A percentile compares a stretch with the other conserved stretches of the same genome.
phyloP scores from a whole-genome alignment of 2,888 invertebrate species.

The Sarcophaga carnaria region DNA sequence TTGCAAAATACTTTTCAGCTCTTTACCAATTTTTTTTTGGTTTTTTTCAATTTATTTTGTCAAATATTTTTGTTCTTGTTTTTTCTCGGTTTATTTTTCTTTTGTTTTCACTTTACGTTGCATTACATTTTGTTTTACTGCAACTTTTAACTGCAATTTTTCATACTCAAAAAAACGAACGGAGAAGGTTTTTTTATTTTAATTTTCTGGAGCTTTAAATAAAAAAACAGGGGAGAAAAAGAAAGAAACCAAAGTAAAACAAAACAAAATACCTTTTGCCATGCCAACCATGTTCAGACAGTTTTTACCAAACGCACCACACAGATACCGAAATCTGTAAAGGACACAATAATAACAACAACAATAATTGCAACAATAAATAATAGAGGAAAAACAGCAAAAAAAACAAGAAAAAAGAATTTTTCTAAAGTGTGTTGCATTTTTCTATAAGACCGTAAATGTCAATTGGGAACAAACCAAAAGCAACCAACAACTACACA shows the following conservation, averaged over 20 bases:
- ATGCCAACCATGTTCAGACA: conserved; percentile 1
- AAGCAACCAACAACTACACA: conserved; percentile 19
- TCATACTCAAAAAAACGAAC: conserved; percentile 15
- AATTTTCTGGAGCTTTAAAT: conserved; percentile 4
- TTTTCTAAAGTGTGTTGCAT: conserved; percentile 62
- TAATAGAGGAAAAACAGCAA: conserved; percentile 33
- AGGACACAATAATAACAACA: not conserved
- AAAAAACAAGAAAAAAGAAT: conserved; percentile 24
- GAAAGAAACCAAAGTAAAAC: too few species aligned
- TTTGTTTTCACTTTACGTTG: conserved; percentile 15
- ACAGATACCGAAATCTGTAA: conserved; percentile 3
- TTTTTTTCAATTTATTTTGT: conserved; percentile 18
- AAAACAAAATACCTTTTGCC: not conserved
- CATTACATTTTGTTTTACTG: conserved; percentile 47
- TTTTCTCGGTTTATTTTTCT: not conserved
- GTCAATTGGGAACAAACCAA: conserved; percentile 40
- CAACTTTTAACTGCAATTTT: conserved; percentile 60
- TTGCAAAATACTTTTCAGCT: conserved; percentile 9
- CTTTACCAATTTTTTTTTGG: conserved; percentile 1
- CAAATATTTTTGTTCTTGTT: not conserved
- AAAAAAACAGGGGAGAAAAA: not conserved
- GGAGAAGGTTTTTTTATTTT: not conserved
- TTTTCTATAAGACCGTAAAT: conserved; percentile 64
- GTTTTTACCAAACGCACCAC: conserved; percentile 1
- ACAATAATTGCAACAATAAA: conserved; percentile 20